Base-by-base conservation (phyloP, 2,888 invertebrate species). In the Oscheius sp. region DNA sequence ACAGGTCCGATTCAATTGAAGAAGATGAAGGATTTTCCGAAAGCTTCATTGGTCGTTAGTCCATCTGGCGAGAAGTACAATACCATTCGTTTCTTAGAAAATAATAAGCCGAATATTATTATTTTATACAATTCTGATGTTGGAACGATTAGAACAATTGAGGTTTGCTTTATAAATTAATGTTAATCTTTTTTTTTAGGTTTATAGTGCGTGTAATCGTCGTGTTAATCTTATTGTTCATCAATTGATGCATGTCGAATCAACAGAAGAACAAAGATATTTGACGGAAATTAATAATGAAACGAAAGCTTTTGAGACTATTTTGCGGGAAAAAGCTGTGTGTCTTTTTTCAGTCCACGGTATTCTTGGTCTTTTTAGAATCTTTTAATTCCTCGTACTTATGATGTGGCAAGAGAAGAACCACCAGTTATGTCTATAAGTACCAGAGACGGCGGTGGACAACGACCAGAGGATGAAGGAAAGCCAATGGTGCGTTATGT, bases 321-420 rank as follows among this genome's bases (percentile, higher is more conserved):
- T 98, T 44, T 95, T 98, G 79, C 91, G 92, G 86, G 92, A 94
- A 30, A 97, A 96, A 89, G 92, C 92, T 82, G 94, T 94, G 88
- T 22, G 56, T 69, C 45, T 41, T 22, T 51, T 33, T 56, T 49
- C 2, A 6, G 8, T 24, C 30, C 1, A 26, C 2, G 41, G 12
- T 24, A 38, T 14, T 8, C 5, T 30, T 20, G n/a, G 28, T 38
- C 67, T 9, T 57, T 69, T 59, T 64, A 84, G 83, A 78, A 74
- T n/a, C 71, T 85, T 6, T 68, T 82, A 63, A 75, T 83, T 45
- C 74, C 83, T 30, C 71, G 82, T 14, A 80, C 80, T 38, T 85
- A 76, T 73, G 82, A 84, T 63, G 79, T 79, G 1, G 69, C 73
- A 0, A 69, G 85, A 17, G 84, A 85, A 56, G 75, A 75, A 14